Conservation (phyloP, 1,140 invertebrate genomes). For the Psilanteris sp. region DNA sequence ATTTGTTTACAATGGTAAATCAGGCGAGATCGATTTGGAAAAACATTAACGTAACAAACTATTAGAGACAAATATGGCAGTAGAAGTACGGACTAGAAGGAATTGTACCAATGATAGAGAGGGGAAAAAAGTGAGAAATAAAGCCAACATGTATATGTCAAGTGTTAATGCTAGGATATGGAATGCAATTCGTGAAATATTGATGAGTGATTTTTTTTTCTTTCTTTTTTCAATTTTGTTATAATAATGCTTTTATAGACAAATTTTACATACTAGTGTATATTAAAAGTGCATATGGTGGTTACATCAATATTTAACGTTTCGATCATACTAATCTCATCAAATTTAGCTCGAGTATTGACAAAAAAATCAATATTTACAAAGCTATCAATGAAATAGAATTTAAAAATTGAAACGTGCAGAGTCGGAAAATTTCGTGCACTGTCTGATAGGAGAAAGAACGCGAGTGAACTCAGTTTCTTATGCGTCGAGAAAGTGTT, state of each 20-base stretch:
- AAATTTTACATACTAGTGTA: slow-evolving; percentile 38
- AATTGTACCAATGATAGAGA: slow-evolving; percentile 7
- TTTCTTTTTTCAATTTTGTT: too few species aligned
- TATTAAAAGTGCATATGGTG: slow-evolving; percentile 29
- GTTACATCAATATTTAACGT: slow-evolving; percentile 59
- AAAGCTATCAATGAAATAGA: slow-evolving; percentile 57
- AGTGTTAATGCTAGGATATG: slow-evolving; percentile 37
- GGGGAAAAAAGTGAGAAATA: too few species aligned
- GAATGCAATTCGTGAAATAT: slow-evolving; percentile 51
- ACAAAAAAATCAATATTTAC: slow-evolving; percentile 60
- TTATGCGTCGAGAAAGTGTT: slow-evolving; percentile 17
- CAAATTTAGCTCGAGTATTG: slow-evolving; percentile 25
- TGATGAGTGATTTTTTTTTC: slow-evolving; percentile 40
- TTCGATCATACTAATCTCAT: slow-evolving; percentile 23
- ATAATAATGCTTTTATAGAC: slow-evolving; percentile 24
- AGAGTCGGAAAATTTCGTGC: slow-evolving; percentile 51
- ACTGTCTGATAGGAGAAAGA: slow-evolving; percentile 23
- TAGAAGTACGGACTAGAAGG: slow-evolving; percentile 26
- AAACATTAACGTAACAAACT: slow-evolving; percentile 40
- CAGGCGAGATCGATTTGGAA: slow-evolving; percentile 34
- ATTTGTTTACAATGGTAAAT: slow-evolving; percentile 19
- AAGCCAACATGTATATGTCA: slow-evolving; percentile 44
- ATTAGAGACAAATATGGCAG: slow-evolving; percentile 45
- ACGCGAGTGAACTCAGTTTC: slow-evolving; percentile 21
- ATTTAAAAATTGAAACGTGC: slow-evolving; percentile 59